A percentile compares a stretch with the other conserved stretches of the same genome.
phyloP scores from a whole-genome alignment of 2,797 vertebrate genomes.

The Ceryle rudis region DNA sequence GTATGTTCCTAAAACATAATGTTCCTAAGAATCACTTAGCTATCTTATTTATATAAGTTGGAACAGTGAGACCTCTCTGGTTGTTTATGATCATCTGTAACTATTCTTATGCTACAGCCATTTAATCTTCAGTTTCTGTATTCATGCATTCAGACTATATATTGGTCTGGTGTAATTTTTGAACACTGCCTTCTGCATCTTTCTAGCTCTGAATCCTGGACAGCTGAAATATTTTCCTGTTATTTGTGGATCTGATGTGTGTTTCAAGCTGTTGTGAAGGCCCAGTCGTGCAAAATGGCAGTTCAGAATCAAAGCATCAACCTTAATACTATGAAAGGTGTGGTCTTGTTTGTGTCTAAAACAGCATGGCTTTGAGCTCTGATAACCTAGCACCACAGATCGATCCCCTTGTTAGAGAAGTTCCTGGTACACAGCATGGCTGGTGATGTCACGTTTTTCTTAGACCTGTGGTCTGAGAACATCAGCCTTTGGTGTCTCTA shows the following conservation, averaged over 20 bases:
- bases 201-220: background rate
- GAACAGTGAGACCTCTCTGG: background rate
- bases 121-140: background rate
- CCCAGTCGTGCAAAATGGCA: background rate
- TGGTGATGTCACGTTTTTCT: background rate
- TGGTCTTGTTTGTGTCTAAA: background rate
- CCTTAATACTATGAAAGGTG: background rate
- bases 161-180: background rate
- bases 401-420: background rate
- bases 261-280: background rate
- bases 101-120: background rate
- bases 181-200: background rate
- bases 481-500: background rate
- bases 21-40: background rate
- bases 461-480: background rate
- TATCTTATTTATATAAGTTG: background rate
- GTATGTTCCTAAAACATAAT: background rate
- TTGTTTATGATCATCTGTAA: background rate
- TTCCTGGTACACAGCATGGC: background rate
- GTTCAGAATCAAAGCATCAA: background rate
- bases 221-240: background rate
- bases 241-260: background rate
- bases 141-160: background rate
- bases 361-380: background rate
- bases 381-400: background rate